phyloP scores from a whole-genome alignment of 2,888 invertebrate species.

The Nymphalis polychloros region DNA sequence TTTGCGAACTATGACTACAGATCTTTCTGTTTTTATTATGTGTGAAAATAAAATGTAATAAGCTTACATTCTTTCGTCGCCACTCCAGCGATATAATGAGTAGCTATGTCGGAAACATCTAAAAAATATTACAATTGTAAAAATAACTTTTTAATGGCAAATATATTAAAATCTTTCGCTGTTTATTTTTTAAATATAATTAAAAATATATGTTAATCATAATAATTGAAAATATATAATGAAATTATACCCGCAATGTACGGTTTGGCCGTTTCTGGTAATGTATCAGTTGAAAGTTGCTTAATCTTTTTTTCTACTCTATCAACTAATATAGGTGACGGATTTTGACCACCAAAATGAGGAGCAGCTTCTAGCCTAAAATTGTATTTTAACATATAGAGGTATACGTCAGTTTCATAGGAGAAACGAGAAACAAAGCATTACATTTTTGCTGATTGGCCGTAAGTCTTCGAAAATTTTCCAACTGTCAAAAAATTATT shows the following conservation, averaged over 20 bases:
- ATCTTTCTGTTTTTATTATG: too few species aligned
- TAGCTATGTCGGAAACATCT: slow-evolving; percentile 52
- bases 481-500: slow-evolving; percentile 55
- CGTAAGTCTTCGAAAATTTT: slow-evolving; percentile 52
- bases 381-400: background rate
- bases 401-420: too few species aligned
- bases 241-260: slow-evolving; percentile 47
- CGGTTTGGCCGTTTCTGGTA: slow-evolving; percentile 39
- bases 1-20: too few species aligned
- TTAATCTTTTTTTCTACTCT: slow-evolving; percentile 47
- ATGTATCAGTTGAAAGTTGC: slow-evolving; percentile 37
- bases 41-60: too few species aligned
- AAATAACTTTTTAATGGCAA: background rate
- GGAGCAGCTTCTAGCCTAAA: slow-evolving; percentile 50
- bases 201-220: background rate
- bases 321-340: slow-evolving; percentile 49
- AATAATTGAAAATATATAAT: background rate
- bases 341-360: slow-evolving; percentile 48
- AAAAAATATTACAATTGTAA: slow-evolving; percentile 36
- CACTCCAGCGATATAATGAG: slow-evolving; percentile 52
- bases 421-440: too few species aligned
- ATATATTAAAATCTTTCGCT: background rate
- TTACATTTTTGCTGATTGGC: slow-evolving; percentile 53
- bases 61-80: slow-evolving; percentile 59
- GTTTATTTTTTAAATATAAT: background rate